Conservation (phyloP, 2,888 invertebrate species). For the Hemicrepidius hirtus region DNA sequence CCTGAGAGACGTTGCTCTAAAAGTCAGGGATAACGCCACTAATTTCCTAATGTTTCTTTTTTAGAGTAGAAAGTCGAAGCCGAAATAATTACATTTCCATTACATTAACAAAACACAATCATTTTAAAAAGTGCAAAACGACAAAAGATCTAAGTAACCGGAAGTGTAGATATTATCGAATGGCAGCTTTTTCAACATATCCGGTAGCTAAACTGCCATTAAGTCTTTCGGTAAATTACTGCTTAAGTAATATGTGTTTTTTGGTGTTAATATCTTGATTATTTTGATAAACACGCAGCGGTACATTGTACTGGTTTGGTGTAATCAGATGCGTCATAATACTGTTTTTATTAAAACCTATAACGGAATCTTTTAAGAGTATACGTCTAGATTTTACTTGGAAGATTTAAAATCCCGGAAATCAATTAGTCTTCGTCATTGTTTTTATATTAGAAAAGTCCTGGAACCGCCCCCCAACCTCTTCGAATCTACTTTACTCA, state of each 20-base stretch:
- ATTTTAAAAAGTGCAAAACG: constrained; percentile 40
- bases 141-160: constrained; percentile 49
- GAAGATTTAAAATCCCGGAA: constrained; percentile 12
- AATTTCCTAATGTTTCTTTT: constrained; percentile 6
- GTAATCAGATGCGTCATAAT: not conserved
- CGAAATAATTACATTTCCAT: constrained; percentile 41
- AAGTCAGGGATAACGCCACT: not conserved
- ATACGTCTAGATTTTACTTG: not conserved
- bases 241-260: constrained; percentile 57
- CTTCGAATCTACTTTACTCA: not conserved
- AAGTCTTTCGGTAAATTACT: constrained; percentile 55
- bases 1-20: constrained; percentile 6
- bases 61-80: not conserved
- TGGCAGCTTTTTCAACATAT: constrained; percentile 52
- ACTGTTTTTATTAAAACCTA: not conserved
- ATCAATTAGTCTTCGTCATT: constrained; percentile 9
- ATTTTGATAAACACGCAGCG: constrained; percentile 27
- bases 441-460: not conserved
- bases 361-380: constrained; percentile 11
- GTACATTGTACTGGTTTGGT: not conserved
- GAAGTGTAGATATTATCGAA: constrained; percentile 54
- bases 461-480: not conserved
- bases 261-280: constrained; percentile 52
- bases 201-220: constrained; percentile 54
- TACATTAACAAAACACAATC: constrained; percentile 35